Evolutionary conservation across 2,888 invertebrate species (phyloP), one percentile per base, ranked within the genome.

Genomic region (Lampropteryx suffumata): DNA sequence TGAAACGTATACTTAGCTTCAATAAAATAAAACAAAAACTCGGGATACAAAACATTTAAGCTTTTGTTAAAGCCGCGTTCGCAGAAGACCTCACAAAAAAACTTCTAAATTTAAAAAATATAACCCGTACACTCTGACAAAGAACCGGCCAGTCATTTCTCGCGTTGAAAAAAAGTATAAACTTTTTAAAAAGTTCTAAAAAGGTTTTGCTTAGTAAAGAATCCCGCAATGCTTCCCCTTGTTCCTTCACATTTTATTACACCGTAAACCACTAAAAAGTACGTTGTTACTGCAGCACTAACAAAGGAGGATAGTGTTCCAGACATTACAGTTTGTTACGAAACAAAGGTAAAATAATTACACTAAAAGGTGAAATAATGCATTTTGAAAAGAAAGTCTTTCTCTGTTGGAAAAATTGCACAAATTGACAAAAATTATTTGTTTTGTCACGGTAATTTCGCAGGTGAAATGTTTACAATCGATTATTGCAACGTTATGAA

Each of bases 231-330:
- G 85, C 89, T 90, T 88, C 71, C 73, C 79, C 76, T 84, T 86
- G 86, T 85, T 73, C 70, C 69, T 70, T 75, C 72, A 74, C 59
- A 73, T 82, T 89, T 88, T 87, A 89, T 87, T 77, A 65, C 79
- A 61, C 74, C 81, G 82, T 89, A 85, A 87, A 89, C 89, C 89
- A 82, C 87, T 83, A 85, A 87, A 86, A 84, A 80, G 82, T 79
- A 76, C 79, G 81, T 83, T 76, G 80, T 76, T 73, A 77, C 65
- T 73, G 73, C 65, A 70, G 64, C 63, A 64, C 61, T 69, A 71
- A 82, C 81, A 78, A 80, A 74, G 77, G 73, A 27, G 69, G 74
- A 82, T 79, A 75, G 79, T 81, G 85, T 84, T 82, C 72, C 74
- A 79, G 72, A 37, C 79, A 85, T 89, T 82, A 82, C 62, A 52